These are phyloP conservation scores for Hemichromis elongatus DNA, from an alignment of 2,113 vertebrate species.

Conservation along the genomic window DNA sequence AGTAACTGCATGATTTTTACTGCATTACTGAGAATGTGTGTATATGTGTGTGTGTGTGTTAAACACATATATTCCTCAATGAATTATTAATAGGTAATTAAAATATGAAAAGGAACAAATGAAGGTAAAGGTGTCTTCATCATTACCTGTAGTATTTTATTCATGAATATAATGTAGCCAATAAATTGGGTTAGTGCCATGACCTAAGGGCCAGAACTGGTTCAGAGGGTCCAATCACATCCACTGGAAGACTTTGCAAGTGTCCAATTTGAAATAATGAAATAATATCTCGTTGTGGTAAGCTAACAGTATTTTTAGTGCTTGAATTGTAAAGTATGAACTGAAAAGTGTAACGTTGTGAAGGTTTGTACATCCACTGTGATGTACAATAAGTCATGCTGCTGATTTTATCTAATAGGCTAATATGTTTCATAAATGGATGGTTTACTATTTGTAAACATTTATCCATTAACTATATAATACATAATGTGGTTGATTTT, in stretches of 20 bases:
- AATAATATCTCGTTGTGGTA: neutral
- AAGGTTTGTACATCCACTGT: neutral
- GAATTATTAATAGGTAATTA: neutral
- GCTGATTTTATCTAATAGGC: neutral
- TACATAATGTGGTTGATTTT: neutral
- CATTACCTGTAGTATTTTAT: neutral
- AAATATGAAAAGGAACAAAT: neutral
- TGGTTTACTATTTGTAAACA: neutral
- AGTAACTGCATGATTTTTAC: neutral
- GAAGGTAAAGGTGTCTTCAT: neutral
- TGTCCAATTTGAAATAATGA: neutral
- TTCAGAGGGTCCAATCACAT: neutral
- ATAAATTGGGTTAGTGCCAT: rapidly evolving
- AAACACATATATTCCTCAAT: neutral
- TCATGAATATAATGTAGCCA: neutral
- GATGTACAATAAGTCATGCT: neutral
- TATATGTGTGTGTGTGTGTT: neutral
- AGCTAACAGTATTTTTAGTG: neutral
- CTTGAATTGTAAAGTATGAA: neutral
- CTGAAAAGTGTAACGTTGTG: neutral
- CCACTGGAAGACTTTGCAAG: neutral
- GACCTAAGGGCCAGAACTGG: neutral
- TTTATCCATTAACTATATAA: neutral
- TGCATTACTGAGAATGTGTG: neutral
- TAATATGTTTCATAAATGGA: neutral